These are phyloP conservation scores for Sisyra nigra DNA, from an alignment of 2,888 invertebrate species.

Conservation along the genomic window DNA sequence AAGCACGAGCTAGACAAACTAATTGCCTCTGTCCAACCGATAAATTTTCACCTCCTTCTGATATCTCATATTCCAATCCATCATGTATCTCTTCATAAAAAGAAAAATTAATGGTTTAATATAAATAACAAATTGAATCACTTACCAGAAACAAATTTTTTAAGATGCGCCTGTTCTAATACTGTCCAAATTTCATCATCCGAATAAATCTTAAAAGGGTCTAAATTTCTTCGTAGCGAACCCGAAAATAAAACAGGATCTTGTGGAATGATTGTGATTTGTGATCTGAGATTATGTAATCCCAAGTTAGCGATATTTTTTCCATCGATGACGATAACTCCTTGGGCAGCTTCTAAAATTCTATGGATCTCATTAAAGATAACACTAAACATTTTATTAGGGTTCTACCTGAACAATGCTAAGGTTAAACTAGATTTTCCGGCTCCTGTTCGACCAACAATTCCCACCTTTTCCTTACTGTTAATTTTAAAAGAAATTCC, in stretches of 20 bases:
- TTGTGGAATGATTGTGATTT: conserved; percentile 77
- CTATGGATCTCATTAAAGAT: conserved; percentile 24
- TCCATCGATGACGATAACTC: conserved; percentile 70
- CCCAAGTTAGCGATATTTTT: conserved; percentile 68
- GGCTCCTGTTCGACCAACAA: conserved; percentile 80
- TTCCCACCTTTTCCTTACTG: conserved; percentile 79
- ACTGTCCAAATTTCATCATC: conserved; percentile 82
- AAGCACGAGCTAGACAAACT: conserved; percentile 69
- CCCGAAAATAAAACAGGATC: conserved; percentile 94
- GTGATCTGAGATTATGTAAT: conserved; percentile 67
- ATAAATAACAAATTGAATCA: too few relatives aligned
- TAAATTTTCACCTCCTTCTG: conserved; percentile 85
- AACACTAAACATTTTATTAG: too few relatives aligned
- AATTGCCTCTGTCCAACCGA: conserved; percentile 84
- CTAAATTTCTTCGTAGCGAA: conserved; percentile 76
- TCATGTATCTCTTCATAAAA: conserved; percentile 36
- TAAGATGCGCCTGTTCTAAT: conserved; percentile 79
- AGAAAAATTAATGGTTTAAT: too few relatives aligned
- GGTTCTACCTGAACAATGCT: conserved; percentile 44
- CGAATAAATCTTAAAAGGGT: conserved; percentile 64
- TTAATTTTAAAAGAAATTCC: conserved; percentile 61
- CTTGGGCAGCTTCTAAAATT: conserved; percentile 71
- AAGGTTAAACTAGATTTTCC: conserved; percentile 84
- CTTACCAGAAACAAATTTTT: conserved; percentile 39
- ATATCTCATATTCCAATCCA: conserved; percentile 66